Evolutionary conservation across 2,888 invertebrate species (phyloP).

Genomic region (Zeuzera pyrina): DNA sequence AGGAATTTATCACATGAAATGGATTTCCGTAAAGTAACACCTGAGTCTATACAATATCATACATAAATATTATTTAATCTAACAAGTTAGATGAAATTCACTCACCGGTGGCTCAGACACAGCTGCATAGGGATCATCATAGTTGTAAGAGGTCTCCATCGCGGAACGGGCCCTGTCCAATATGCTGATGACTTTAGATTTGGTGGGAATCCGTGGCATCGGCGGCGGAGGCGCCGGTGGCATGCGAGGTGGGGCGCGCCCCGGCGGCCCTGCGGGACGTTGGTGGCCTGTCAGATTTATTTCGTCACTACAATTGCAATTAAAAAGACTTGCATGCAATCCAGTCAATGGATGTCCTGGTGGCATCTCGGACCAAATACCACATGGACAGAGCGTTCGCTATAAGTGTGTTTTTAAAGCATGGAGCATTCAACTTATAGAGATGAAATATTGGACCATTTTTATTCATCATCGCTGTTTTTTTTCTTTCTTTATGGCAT

Average conservation of each 20-base stretch:
- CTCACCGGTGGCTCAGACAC: constrained; percentile 42
- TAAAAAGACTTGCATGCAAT: too few relatives aligned
- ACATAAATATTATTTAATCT: too few relatives aligned
- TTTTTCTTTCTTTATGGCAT: too few relatives aligned
- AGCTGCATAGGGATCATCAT: constrained; percentile 52
- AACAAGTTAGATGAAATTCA: constrained; percentile 6
- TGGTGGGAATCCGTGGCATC: constrained; percentile 73
- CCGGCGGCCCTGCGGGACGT: constrained; percentile 27
- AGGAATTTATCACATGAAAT: too few relatives aligned
- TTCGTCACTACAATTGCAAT: too few relatives aligned
- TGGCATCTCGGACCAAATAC: not conserved
- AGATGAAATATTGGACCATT: too few relatives aligned
- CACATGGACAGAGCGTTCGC: too few relatives aligned
- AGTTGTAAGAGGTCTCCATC: constrained; percentile 84
- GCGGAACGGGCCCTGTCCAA: constrained; percentile 86
- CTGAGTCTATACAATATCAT: not conserved
- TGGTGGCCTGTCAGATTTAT: constrained; percentile 29
- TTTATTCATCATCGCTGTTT: too few relatives aligned
- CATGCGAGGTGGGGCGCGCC: constrained; percentile 27
- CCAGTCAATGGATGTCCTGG: too few relatives aligned
- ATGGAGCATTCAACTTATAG: too few relatives aligned
- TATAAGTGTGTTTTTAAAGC: too few relatives aligned
- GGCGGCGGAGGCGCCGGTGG: constrained; percentile 51
- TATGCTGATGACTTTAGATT: constrained; percentile 88
- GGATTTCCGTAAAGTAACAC: too few relatives aligned